Evolutionary conservation across 2,113 vertebrate species (phyloP).

Genomic region (Pluvialis apricaria): DNA sequence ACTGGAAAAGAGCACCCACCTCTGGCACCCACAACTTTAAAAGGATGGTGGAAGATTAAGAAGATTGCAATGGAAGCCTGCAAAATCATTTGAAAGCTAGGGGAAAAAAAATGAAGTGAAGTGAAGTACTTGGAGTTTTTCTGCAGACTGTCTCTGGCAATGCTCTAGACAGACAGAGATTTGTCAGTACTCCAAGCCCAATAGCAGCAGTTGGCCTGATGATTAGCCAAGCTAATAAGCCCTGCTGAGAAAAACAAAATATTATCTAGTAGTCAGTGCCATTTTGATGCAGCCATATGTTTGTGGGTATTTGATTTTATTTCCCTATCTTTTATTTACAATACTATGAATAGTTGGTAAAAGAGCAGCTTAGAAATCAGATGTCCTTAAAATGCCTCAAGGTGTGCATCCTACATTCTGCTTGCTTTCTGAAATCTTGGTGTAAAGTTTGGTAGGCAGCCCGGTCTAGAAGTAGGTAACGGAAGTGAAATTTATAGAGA

Average conservation of each 20-base stretch:
- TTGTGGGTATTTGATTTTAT: neutral
- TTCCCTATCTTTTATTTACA: neutral
- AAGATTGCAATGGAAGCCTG: neutral
- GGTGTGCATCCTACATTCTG: neutral
- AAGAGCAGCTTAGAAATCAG: neutral
- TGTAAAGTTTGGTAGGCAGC: neutral
- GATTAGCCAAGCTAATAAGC: neutral
- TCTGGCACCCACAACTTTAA: neutral
- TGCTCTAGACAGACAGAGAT: neutral
- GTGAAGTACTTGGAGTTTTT: neutral
- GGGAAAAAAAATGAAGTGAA: neutral
- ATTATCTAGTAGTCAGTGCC: neutral
- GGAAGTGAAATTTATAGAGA: fast-evolving
- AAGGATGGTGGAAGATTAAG: neutral
- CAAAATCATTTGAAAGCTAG: neutral
- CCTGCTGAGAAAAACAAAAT: neutral
- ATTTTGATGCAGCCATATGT: neutral
- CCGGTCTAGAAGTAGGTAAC: neutral
- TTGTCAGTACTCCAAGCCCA: neutral
- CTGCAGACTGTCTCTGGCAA: neutral
- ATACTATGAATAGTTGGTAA: neutral
- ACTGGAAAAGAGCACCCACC: neutral
- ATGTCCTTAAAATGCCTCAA: neutral
- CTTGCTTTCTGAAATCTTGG: neutral
- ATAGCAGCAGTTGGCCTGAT: neutral